A percentile compares a stretch with the other conserved stretches of the same genome.
phyloP scores from a whole-genome alignment of 1,140 invertebrate species.

The Magallana ariakensis region DNA sequence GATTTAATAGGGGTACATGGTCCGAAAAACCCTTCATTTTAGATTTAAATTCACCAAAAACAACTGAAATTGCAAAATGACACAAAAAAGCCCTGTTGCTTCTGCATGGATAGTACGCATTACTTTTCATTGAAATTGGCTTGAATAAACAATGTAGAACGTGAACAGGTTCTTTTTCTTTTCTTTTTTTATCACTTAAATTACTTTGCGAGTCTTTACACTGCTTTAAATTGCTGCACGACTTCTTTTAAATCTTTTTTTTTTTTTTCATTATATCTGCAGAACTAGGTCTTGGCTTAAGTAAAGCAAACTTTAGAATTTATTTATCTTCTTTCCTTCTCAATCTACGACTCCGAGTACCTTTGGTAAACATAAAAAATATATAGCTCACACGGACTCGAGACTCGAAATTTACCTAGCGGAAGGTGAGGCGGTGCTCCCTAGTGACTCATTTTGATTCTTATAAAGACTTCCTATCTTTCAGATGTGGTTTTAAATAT shows the following conservation, averaged over 20 bases:
- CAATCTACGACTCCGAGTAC: not conserved
- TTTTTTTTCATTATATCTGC: not conserved
- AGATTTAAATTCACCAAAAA: not conserved
- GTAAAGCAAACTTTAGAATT: not conserved
- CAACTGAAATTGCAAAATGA: too few species aligned
- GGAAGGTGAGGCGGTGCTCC: slow-evolving; percentile 1
- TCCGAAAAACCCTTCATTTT: not conserved
- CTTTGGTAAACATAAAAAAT: not conserved
- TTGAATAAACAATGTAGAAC: not conserved
- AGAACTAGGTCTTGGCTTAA: not conserved
- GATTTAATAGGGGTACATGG: not conserved
- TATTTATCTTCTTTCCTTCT: not conserved
- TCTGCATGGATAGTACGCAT: too few species aligned
- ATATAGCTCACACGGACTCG: not conserved
- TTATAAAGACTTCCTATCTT: not conserved
- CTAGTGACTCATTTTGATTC: not conserved
- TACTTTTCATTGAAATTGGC: not conserved
- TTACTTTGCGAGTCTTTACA: not conserved
- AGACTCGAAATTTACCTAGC: not conserved
- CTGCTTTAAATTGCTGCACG: not conserved
- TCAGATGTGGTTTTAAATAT: slow-evolving; percentile 11
- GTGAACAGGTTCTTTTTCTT: not conserved
- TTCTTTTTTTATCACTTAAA: not conserved
- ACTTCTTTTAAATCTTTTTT: not conserved
- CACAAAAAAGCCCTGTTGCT: too few species aligned